Evolutionary conservation across 2,888 invertebrate species (phyloP).

Genomic region (Elmis aenea): DNA sequence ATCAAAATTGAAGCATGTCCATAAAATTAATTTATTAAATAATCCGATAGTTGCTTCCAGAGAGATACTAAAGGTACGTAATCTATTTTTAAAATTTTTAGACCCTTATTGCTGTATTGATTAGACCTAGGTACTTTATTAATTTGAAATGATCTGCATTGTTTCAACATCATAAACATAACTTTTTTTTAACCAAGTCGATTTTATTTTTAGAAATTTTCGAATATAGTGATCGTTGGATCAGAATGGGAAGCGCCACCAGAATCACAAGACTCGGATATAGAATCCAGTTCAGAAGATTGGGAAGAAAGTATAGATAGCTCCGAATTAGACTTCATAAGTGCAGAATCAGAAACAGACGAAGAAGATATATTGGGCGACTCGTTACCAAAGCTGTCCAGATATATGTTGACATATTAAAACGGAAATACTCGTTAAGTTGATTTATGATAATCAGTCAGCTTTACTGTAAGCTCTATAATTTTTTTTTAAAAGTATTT

Average conservation of each 20-base stretch:
- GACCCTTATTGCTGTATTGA: not conserved
- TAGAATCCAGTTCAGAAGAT: conserved; percentile 35
- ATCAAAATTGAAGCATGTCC: conserved; percentile 30
- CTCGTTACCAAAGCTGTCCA: conserved; percentile 36
- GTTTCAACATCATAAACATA: not conserved
- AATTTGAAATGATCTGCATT: conserved; percentile 1
- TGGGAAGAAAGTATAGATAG: conserved; percentile 42
- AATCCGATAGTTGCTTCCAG: conserved; percentile 33
- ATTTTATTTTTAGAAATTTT: conserved; percentile 12
- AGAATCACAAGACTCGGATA: conserved; percentile 22
- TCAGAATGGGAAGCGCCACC: conserved; percentile 20
- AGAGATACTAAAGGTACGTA: conserved; percentile 28
- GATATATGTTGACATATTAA: conserved; percentile 34
- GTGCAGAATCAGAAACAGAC: conserved; percentile 35
- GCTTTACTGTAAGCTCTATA: no score
- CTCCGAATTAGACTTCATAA: conserved; percentile 38
- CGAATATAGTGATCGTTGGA: conserved; percentile 33
- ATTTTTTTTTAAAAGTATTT: no score
- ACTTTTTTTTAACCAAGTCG: not conserved
- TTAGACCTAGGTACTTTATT: no score
- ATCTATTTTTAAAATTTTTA: conserved; percentile 2
- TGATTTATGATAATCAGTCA: no score
- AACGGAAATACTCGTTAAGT: no score
- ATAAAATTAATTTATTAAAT: conserved; percentile 38
- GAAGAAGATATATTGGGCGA: conserved; percentile 34